Percentiles rank a stretch among this genome's conserved stretches.
Evolutionary conservation across 2,797 vertebrate species (phyloP).

Genomic region (Salmo trutta): DNA sequence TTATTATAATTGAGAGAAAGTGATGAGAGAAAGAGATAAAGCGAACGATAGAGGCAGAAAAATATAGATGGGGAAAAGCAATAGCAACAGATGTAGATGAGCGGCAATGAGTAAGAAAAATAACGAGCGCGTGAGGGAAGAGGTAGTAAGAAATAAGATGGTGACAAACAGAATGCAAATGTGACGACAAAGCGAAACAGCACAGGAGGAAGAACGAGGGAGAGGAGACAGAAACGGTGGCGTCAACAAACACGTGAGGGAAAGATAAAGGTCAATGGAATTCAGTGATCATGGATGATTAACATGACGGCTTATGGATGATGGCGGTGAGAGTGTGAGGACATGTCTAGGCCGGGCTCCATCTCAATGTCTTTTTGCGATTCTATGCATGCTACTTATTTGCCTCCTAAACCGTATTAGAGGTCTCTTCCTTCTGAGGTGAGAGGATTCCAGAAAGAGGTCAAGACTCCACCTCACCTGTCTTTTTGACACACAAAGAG

Average conservation of each 20-base stretch:
- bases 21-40: background rate
- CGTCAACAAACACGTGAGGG: constrained; percentile 19
- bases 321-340: constrained; percentile 7
- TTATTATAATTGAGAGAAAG: background rate
- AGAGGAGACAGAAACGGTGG: background rate
- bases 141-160: background rate
- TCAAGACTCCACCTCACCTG: constrained; percentile 77
- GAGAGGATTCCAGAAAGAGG: background rate
- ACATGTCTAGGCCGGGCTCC: background rate
- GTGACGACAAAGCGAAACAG: background rate
- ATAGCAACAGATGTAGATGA: background rate
- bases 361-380: background rate
- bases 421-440: background rate
- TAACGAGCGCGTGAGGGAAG: background rate
- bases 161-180: background rate
- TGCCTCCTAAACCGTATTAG: background rate
- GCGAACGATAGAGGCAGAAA: background rate
- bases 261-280: background rate
- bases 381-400: background rate
- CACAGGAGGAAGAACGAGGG: background rate
- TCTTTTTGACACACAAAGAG: constrained; percentile 99
- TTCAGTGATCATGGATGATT: constrained; percentile 46
- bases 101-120: background rate
- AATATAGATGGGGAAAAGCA: too few relatives aligned
- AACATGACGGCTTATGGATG: constrained; percentile 23